Evolutionary conservation across 2,888 invertebrate genomes (phyloP).

Genomic region (Rotaria sp.): DNA sequence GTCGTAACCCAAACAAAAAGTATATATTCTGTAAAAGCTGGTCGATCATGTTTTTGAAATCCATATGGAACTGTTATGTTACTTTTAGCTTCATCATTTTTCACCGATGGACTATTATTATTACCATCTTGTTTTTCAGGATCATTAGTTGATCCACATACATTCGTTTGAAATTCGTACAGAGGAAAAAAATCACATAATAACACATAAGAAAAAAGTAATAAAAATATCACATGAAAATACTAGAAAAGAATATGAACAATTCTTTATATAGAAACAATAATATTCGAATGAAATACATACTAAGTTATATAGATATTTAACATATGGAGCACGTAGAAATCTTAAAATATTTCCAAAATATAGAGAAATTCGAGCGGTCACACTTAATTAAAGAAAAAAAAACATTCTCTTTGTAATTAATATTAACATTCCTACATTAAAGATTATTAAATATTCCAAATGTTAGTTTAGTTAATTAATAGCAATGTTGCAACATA

Average conservation of each 20-base stretch:
- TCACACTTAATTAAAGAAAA: not conserved
- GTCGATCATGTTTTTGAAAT: not conserved
- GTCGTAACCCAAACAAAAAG: conserved; percentile 52
- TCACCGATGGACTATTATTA: too few relatives aligned
- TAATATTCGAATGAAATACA: not conserved
- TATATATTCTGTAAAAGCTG: conserved; percentile 38
- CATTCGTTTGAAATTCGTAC: not conserved
- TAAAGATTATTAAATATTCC: not conserved
- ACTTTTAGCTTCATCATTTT: not conserved
- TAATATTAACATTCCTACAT: not conserved
- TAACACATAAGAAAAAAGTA: not conserved
- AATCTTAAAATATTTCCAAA: not conserved
- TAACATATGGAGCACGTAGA: not conserved
- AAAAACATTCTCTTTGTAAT: too few relatives aligned
- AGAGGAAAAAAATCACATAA: conserved; percentile 18
- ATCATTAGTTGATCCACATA: not conserved
- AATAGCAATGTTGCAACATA: not conserved
- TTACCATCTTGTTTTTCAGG: not conserved
- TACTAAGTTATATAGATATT: conserved; percentile 2
- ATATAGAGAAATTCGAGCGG: not conserved
- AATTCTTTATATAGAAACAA: too few relatives aligned
- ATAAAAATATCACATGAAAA: not conserved
- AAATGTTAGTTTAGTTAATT: not conserved
- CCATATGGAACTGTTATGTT: not conserved
- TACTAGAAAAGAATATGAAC: not conserved